Evolutionary conservation across 1,140 invertebrate genomes (phyloP).

Genomic region (Manduca sexta): DNA sequence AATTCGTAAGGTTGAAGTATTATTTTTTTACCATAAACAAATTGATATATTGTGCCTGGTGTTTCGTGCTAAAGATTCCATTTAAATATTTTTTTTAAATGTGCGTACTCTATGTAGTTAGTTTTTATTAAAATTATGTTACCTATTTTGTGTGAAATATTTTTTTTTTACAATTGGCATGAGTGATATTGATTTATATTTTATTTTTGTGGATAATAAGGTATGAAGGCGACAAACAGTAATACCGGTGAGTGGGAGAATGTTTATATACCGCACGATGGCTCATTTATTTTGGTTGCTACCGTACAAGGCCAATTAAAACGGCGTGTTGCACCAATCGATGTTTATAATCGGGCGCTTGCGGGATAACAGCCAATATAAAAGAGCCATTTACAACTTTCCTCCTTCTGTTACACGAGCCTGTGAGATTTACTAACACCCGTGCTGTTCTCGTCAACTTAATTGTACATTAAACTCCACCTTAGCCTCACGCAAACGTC

Average conservation of each 20-base stretch:
- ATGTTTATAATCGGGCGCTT: slow-evolving; percentile 1
- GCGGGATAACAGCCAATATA: not conserved
- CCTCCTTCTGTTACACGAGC: not conserved
- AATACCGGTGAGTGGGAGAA: slow-evolving; percentile 54
- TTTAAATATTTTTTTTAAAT: no score
- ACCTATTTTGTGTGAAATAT: not conserved
- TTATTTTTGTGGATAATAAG: slow-evolving; percentile 56
- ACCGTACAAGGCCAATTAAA: not conserved
- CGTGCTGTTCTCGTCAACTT: not conserved
- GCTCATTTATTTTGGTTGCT: not conserved
- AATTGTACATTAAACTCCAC: slow-evolving; percentile 4
- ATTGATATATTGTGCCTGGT: no score
- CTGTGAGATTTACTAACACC: not conserved
- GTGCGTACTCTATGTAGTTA: no score
- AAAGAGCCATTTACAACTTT: not conserved
- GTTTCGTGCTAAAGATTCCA: no score
- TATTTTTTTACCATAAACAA: no score
- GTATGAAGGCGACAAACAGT: slow-evolving; percentile 37
- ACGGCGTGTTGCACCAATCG: not conserved
- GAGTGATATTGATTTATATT: slow-evolving; percentile 29
- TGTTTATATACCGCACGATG: slow-evolving; percentile 23
- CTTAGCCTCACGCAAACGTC: slow-evolving; percentile 2
- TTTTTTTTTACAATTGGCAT: slow-evolving; percentile 1
- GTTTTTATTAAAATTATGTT: not conserved
- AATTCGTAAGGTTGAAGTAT: no score